A percentile compares a stretch with the other conserved stretches of the same genome.
Evolutionary conservation across 2,888 invertebrate genomes (phyloP).

Genomic region (Dasypolia templi): DNA sequence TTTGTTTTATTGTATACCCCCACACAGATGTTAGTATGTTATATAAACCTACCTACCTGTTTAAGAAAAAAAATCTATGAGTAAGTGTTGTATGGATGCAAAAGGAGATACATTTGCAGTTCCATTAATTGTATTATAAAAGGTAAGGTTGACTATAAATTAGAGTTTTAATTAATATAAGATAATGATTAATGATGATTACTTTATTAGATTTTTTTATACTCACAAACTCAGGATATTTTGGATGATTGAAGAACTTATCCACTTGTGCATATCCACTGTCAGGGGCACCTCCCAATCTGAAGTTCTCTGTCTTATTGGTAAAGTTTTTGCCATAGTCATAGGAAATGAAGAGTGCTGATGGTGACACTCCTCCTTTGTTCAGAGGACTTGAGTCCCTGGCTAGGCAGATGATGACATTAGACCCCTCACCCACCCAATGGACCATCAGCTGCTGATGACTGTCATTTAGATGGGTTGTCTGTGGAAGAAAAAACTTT

Average conservation of each 20-base stretch:
- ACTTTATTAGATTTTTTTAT: constrained; percentile 26
- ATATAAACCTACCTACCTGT: background rate
- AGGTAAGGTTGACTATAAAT: background rate
- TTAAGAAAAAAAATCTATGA: background rate
- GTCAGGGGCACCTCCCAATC: constrained; percentile 86
- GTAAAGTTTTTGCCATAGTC: constrained; percentile 95
- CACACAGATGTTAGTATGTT: background rate
- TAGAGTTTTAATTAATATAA: background rate
- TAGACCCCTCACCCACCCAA: constrained; percentile 97
- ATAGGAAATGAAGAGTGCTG: constrained; percentile 95
- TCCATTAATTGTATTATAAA: no score
- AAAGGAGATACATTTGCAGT: background rate
- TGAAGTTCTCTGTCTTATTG: constrained; percentile 93
- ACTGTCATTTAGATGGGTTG: constrained; percentile 94
- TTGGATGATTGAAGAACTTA: constrained; percentile 96
- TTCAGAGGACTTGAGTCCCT: constrained; percentile 92
- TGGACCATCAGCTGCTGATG: constrained; percentile 97
- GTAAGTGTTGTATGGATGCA: background rate
- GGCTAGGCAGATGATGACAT: constrained; percentile 96
- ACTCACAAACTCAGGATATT: constrained; percentile 95
- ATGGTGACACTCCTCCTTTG: constrained; percentile 91
- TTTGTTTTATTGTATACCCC: background rate
- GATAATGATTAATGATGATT: background rate
- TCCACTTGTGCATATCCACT: constrained; percentile 93
- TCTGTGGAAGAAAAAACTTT: constrained; percentile 87